Percentiles rank a stretch among this genome's conserved stretches.
These are phyloP conservation scores for Lysiphlebus fabarum DNA, from an alignment of 1,140 invertebrate species.

Conservation along the genomic window DNA sequence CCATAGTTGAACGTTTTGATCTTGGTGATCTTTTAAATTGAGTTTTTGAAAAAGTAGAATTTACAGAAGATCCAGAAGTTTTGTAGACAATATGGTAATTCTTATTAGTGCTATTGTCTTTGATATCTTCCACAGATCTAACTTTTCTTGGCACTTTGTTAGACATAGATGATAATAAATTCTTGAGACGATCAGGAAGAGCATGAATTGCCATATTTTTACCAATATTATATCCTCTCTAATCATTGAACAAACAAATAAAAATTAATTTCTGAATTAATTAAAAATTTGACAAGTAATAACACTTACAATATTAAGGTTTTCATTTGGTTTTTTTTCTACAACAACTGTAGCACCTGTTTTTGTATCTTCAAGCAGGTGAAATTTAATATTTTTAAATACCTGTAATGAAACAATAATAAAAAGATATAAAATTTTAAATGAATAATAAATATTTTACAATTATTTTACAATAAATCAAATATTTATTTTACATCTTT, in stretches of 20 bases:
- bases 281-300: background rate
- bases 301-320: background rate
- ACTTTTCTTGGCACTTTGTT: slow-evolving; percentile 1
- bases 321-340: too few relatives aligned
- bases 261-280: background rate
- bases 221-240: slow-evolving; percentile 10
- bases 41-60: too few relatives aligned
- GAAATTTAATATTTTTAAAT: background rate
- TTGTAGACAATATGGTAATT: slow-evolving; percentile 22
- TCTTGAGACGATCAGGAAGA: background rate
- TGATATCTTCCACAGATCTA: slow-evolving; percentile 1
- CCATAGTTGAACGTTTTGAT: background rate
- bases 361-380: background rate
- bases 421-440: too few relatives aligned
- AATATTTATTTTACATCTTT: background rate
- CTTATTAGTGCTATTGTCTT: background rate
- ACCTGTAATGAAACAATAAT: background rate
- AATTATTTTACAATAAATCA: background rate
- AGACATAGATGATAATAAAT: background rate
- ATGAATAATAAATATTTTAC: too few relatives aligned
- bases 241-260: background rate
- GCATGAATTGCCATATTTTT: slow-evolving; percentile 11
- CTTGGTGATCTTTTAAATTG: background rate
- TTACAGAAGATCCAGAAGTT: background rate
- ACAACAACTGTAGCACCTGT: too few relatives aligned